Conservation (phyloP, 2,113 vertebrate genomes). For the Tringa solitaria region DNA sequence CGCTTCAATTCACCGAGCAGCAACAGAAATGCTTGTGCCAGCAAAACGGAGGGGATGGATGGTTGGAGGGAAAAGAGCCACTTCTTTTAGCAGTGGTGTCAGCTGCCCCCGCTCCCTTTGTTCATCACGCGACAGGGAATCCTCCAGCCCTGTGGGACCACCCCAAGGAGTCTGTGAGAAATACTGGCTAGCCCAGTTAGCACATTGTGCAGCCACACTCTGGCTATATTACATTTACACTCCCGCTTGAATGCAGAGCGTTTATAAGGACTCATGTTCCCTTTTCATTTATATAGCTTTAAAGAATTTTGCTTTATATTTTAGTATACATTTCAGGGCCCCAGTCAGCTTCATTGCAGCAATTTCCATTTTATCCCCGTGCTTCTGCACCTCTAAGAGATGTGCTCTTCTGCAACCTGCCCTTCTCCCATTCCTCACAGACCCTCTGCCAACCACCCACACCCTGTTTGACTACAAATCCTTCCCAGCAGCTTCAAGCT, state of each 20-base stretch:
- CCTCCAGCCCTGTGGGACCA: not conserved
- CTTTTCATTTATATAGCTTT: not conserved
- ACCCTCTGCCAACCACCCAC: not conserved
- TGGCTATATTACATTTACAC: not conserved
- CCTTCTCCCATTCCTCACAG: not conserved
- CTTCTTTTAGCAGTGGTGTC: not conserved
- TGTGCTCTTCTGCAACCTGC: not conserved
- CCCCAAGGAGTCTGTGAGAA: not conserved
- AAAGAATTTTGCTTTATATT: not conserved
- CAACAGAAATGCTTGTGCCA: not conserved
- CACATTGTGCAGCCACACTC: not conserved
- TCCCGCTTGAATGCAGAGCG: fast-evolving
- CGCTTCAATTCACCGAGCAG: not conserved
- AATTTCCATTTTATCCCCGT: not conserved
- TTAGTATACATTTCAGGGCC: not conserved
- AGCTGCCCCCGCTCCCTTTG: not conserved
- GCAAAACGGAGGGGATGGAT: not conserved
- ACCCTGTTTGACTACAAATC: not conserved
- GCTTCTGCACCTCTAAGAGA: not conserved
- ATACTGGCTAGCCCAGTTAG: not conserved
- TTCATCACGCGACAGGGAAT: not conserved
- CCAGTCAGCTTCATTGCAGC: not conserved
- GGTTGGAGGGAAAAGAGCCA: not conserved
- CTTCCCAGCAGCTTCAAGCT: not conserved
- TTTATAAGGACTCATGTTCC: not conserved